Evolutionary conservation across 2,797 vertebrate species (phyloP).

Genomic region (Sphenodon punctatus): DNA sequence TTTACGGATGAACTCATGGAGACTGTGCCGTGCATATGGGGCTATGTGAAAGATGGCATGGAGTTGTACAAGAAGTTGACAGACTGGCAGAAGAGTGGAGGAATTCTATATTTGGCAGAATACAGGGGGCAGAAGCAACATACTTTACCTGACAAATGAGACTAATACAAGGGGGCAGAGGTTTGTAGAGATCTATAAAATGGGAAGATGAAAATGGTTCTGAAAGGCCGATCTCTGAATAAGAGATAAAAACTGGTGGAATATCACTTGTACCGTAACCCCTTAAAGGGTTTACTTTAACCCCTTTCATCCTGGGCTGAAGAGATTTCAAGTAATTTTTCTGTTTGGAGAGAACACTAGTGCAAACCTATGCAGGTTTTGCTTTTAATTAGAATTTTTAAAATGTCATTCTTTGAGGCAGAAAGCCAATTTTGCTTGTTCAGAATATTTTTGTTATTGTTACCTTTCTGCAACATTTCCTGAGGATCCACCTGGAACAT

Average conservation of each 20-base stretch:
- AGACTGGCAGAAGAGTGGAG: neutral
- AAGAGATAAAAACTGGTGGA: neutral
- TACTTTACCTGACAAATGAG: neutral
- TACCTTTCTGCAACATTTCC: neutral
- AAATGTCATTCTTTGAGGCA: no score
- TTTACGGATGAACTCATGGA: no score
- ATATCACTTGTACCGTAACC: no score
- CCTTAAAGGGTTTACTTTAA: no score
- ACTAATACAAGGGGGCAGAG: neutral
- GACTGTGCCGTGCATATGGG: neutral
- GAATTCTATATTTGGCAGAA: neutral
- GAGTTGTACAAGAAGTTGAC: neutral
- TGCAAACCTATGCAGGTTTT: neutral
- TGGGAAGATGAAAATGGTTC: no score
- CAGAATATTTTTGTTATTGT: neutral
- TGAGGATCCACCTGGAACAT: neutral
- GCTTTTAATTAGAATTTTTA: neutral
- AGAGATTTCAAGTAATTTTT: neutral
- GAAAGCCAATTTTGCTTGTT: neutral
- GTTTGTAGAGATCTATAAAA: rapidly evolving
- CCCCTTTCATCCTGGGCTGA: neutral
- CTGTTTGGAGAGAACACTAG: neutral
- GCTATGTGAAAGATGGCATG: neutral
- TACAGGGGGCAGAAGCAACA: neutral
- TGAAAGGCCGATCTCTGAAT: no score